Evolutionary conservation across 64 coral and sea anemone genomes (phyloP), one percentile per base, ranked within the genome.

Genomic region (Montipora foliosa): DNA sequence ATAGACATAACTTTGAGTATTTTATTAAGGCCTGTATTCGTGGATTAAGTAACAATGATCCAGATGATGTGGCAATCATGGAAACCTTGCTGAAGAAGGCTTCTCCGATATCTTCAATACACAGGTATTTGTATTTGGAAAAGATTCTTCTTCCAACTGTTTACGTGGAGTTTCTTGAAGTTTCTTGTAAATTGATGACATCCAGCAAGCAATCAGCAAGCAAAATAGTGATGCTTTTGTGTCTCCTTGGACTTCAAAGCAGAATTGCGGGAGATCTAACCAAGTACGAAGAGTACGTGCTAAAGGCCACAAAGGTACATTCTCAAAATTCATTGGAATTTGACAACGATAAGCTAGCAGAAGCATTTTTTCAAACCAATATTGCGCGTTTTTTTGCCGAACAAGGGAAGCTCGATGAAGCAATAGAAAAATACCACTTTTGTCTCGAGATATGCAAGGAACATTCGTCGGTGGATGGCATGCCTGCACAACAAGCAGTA

Each of bases 1-100:
- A 94, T 19, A 89, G 93, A 67, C 74, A 37, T 20, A 80, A 94
- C 13, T 81, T 94, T 24, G 93, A 94, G 49, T 67, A 90, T 83
- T 79, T 74, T 57, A 29, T 94, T 12, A 51, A 90, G 45, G 21
- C 8, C 22, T 84, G 78, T 2, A 76, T 58, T 24, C 0, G 37
- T 68, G 79, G 79, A 22, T 59, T 81, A 9, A 57, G 16, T 3
- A 55, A 58, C 10, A 15, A 81, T 44, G 21, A 62, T 8, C 49
- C 52, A 44, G 74, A 61, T 12, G 17, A 47, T 47, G 47, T 47
- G 8, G 48, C 0, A 49, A 21, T 75, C 15, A 75, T 67, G 74
- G 80, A 49, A 59, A 21, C 16, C 9, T 61, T 76, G 21, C 24
- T 76, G 46, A 20, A 49, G 49, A 59, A 75, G 24, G 15, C 58